These are phyloP conservation scores for Anagrus nilaparvatae DNA, from an alignment of 1,140 invertebrate species.

Conservation along the genomic window DNA sequence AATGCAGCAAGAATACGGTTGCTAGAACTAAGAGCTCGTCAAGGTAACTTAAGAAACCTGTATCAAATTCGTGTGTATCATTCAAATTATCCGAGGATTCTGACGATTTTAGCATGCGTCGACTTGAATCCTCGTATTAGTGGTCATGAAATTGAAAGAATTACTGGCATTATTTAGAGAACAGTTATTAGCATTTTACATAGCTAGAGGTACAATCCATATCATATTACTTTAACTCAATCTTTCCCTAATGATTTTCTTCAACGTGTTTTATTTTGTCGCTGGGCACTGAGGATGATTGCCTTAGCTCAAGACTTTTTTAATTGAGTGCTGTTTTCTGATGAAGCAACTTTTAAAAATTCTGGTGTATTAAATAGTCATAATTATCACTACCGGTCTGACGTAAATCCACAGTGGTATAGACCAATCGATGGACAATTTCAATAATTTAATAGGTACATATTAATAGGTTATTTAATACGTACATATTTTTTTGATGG, in stretches of 20 bases:
- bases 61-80: neutral
- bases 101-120: too few species aligned
- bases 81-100: neutral
- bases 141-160: too few species aligned
- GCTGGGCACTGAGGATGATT: neutral
- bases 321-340: too few species aligned
- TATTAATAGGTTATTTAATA: too few species aligned
- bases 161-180: neutral
- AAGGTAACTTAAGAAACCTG: neutral
- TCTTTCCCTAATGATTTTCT: neutral
- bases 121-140: too few species aligned
- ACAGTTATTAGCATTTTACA: neutral
- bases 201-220: neutral
- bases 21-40: neutral
- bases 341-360: too few species aligned
- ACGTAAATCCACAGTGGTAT: slow-evolving; percentile 6
- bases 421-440: slow-evolving; percentile 14
- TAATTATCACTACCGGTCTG: slow-evolving; percentile 11
- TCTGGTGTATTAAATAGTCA: slow-evolving; percentile 9
- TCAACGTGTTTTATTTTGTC: neutral
- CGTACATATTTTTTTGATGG: slow-evolving; percentile 21
- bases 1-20: too few species aligned
- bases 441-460: too few species aligned
- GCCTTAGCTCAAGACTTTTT: too few species aligned
- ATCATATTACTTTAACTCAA: too few species aligned